Percentiles rank a stretch among this genome's conserved stretches.
phyloP scores from a whole-genome alignment of 1,140 invertebrate genomes.

The Pseudomyrmex sp. region DNA sequence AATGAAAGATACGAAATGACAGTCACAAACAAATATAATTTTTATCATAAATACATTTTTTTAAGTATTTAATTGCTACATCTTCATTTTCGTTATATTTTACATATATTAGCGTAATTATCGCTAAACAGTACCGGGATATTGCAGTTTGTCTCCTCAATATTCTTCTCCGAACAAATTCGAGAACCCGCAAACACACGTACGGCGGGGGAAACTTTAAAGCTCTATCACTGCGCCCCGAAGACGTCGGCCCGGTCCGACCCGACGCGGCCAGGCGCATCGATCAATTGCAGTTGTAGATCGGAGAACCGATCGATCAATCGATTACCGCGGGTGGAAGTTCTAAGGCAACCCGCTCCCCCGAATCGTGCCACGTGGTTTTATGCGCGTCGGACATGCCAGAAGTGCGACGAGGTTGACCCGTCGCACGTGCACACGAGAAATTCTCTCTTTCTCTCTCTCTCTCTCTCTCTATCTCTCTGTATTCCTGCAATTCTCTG shows the following conservation, averaged over 20 bases:
- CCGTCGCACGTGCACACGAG: conserved; percentile 54
- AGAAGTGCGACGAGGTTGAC: conserved; percentile 37
- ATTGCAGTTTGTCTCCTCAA: conserved; percentile 39
- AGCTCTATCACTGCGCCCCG: conserved; percentile 50
- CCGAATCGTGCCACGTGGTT: conserved; percentile 46
- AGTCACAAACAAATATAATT: not conserved
- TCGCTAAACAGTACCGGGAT: conserved; percentile 16
- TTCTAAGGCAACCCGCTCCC: conserved; percentile 21
- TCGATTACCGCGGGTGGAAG: conserved; percentile 53
- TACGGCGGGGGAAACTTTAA: conserved; percentile 58
- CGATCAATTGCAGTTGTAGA: conserved; percentile 62
- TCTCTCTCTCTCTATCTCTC: too few relatives aligned
- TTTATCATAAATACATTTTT: not conserved
- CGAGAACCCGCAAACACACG: conserved; percentile 5
- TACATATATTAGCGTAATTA: not conserved
- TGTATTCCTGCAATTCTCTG: conserved; percentile 13
- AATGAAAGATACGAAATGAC: conserved; percentile 72
- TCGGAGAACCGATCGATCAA: conserved; percentile 62
- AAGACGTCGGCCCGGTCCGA: conserved; percentile 8
- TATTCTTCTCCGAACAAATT: conserved; percentile 24
- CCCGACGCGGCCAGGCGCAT: conserved; percentile 30
- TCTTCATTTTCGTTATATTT: not conserved
- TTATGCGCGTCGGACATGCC: conserved; percentile 57
- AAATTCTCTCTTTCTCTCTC: conserved; percentile 10
- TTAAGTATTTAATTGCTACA: not conserved